Base-by-base conservation (phyloP, 2,797 vertebrate species). In the Avahi laniger region DNA sequence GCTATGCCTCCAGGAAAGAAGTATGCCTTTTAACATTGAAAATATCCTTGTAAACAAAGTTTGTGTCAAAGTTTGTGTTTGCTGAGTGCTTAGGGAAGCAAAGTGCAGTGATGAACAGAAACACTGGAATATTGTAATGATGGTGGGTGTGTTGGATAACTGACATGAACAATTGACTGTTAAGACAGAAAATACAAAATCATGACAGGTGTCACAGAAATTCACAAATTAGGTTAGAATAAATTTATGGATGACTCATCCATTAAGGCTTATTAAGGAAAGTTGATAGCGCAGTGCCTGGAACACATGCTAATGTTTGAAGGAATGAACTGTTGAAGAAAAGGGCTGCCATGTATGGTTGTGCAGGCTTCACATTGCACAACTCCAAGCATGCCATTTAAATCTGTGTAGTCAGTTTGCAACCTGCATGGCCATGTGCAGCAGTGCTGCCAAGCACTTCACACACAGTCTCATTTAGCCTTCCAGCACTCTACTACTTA, bases 191-290 rank as follows among this genome's bases (percentile, higher is more conserved):
- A 89, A 88, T 81, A 48, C 18, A 81, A 75, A 94, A 33, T 72
- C 0, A 14, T 73, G 95, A 95, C 84, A 92, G 88, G 88, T 81
- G 46, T 95, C 85, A 59, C 38, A 83, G 52, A 48, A 89, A 89
- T 54, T 82, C 48, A 89, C 67, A 79, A 86, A 79, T 41, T 90
- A 38, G 15, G 91, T 87, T 50, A 52, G 87, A 89, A 72, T 89
- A 75, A 22, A 35, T 84, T 87, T 95, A 75, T 92, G 75, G 92
- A 57, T 83, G 86, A 93, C 91, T 95, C 91, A 84, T 84, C 95
- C 79, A 95, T 33, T 54, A 75, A 95, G 41, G 41, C 59, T 93
- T 38, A 61, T 72, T 73, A 48, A 96, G 13, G 65, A 38, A 67
- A 72, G 35, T 78, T 73, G 80, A 89, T 13, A 35, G 50, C 70